Evolutionary conservation across 2,797 vertebrate species (phyloP), one percentile per base, ranked within the genome.

Genomic region (Gastrophryne carolinensis): DNA sequence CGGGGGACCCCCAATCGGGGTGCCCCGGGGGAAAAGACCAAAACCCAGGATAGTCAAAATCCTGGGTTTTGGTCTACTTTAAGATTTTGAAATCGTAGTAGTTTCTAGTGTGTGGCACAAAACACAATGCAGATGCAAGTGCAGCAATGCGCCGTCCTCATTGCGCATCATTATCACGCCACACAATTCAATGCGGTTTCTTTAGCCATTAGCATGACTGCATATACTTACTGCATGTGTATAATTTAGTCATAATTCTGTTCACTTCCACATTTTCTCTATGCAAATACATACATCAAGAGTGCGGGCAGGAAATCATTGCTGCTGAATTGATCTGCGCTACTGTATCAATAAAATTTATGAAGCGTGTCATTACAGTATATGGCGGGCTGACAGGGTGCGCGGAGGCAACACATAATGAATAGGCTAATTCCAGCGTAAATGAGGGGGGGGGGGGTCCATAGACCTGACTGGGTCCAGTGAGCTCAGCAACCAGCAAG

Each of bases 271-370:
- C 37, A 75, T 60, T 78, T 78, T 77, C 49, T 21, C 13, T 23
- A 39, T 64, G 50, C 62, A 52, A 41, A 66, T 53, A 65, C 52
- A 78, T 78, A 78, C 57, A 78, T 78, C 58, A 66, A 60, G 32
- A 49, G 19, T 4, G 29, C 37, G 68, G 68, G 67, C 61, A 64
- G 52, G 60, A 72, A 78, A 78, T 78, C 75, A 72, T 72, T 78
- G 68, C 7, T 17, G 53, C 29, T 17, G 66, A 27, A 78, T 78
- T 72, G 75, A 78, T 72, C 60, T 47, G 8, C 21, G 41, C 53
- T 60, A 65, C 68, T 32, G 75, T 72, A 78, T 78, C 75, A 78
- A 78, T 78, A 66, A 66, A 72, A 78, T 78, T 78, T 72, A 78
- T 78, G 75, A 72, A 78, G 75, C 75, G 60, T 78, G 68, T 78